Evolutionary conservation across 2,113 vertebrate species (phyloP).

Genomic region (Leptobrachium ailaonicum): DNA sequence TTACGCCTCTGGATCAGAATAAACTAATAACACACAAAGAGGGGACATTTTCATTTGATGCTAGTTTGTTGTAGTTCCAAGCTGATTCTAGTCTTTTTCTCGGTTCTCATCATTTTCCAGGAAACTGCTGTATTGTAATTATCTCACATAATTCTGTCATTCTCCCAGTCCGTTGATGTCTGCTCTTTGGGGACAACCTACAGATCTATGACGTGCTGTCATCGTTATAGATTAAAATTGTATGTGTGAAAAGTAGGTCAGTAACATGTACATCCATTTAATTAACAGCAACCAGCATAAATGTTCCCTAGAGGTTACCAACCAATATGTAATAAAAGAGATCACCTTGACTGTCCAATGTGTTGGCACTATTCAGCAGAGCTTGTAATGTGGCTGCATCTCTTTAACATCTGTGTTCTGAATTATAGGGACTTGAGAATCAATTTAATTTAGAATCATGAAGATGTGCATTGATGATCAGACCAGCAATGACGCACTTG

Average conservation of each 20-base stretch:
- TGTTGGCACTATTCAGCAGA: not conserved
- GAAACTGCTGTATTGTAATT: too few species aligned
- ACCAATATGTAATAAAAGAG: not conserved
- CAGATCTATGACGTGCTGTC: not conserved
- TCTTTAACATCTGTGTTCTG: slow-evolving; percentile 1
- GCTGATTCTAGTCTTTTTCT: too few species aligned
- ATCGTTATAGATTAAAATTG: not conserved
- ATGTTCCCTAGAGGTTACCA: not conserved
- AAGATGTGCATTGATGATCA: not conserved
- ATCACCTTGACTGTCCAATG: not conserved
- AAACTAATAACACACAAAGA: too few species aligned
- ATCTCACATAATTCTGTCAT: not conserved
- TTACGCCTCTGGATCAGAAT: too few species aligned
- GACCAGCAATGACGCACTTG: not conserved
- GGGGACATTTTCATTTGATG: too few species aligned
- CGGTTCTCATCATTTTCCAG: too few species aligned
- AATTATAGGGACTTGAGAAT: slow-evolving; percentile 6
- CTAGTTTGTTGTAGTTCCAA: too few species aligned
- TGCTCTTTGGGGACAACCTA: too few species aligned
- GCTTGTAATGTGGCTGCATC: not conserved
- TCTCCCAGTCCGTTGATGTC: not conserved
- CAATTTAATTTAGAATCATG: slow-evolving; percentile 11
- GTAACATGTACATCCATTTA: not conserved
- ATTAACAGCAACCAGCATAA: not conserved
- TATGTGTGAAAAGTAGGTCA: not conserved